Percentiles rank a stretch among this genome's conserved stretches.
Conservation (phyloP, 2,797 vertebrate genomes). For the Amniataba percoides region DNA sequence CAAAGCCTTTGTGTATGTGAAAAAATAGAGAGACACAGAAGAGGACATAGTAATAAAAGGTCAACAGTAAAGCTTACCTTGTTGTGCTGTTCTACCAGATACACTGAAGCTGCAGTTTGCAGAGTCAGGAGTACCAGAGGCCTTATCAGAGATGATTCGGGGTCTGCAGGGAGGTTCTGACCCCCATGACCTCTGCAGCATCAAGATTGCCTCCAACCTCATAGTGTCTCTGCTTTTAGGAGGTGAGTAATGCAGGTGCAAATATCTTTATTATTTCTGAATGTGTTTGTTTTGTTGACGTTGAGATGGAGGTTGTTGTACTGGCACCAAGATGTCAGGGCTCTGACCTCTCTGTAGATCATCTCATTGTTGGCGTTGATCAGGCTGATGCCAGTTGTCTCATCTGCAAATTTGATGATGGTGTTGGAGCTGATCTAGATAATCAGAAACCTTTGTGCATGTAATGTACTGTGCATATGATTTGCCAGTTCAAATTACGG, state of each 20-base stretch:
- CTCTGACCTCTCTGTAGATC: no score
- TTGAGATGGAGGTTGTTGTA: no score
- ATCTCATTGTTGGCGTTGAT: no score
- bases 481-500: background rate
- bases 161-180: constrained; percentile 85
- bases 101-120: constrained; percentile 91
- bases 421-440: background rate
- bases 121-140: constrained; percentile 89
- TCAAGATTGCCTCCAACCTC: constrained; percentile 93
- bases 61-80: background rate
- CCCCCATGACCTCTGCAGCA: constrained; percentile 89
- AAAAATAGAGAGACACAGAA: no score
- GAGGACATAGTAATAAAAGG: background rate
- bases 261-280: background rate
- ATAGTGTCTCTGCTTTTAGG: constrained; percentile 91
- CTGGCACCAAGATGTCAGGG: no score
- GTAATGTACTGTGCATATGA: background rate
- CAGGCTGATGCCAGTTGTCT: no score
- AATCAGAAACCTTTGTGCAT: background rate
- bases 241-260: constrained; percentile 80
- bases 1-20: no score
- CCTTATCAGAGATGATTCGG: constrained; percentile 88
- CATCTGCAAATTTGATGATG: no score
- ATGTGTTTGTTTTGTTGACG: background rate
- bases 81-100: constrained; percentile 78